Evolutionary conservation across 1,140 invertebrate species (phyloP).

Genomic region (Lasioglossum baleicum): DNA sequence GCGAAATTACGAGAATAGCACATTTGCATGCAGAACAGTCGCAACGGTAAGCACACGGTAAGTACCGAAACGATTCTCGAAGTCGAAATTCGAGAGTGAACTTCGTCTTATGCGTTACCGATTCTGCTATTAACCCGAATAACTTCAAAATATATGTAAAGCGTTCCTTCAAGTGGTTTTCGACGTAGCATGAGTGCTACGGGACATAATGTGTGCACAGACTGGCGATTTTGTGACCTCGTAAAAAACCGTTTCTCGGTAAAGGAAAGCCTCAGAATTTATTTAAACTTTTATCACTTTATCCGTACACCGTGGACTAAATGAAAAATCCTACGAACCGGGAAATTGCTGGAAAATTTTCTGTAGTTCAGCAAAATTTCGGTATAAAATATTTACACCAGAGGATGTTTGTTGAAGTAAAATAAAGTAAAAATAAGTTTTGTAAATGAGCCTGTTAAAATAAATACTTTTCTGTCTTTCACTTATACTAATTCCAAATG

Average conservation of each 20-base stretch:
- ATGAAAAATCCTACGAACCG: too few species aligned
- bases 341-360: too few species aligned
- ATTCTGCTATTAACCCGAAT: conserved; percentile 54
- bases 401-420: too few species aligned
- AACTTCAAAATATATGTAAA: conserved; percentile 41
- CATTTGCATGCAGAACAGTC: conserved; percentile 37
- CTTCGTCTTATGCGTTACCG: conserved; percentile 24
- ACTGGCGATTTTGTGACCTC: neutral
- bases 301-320: neutral
- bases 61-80: neutral
- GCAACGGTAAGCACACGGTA: neutral
- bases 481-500: too few species aligned
- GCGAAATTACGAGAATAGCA: conserved; percentile 2
- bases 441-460: too few species aligned
- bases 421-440: too few species aligned
- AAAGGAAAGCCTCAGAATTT: neutral
- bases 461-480: too few species aligned
- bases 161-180: neutral
- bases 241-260: neutral
- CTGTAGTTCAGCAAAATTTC: too few species aligned
- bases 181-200: neutral
- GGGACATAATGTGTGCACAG: too few species aligned
- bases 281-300: neutral
- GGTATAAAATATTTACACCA: too few species aligned
- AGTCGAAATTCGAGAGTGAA: too few species aligned